Conservation (phyloP, 2,797 vertebrate species). For the Gymnocypris eckloni region DNA sequence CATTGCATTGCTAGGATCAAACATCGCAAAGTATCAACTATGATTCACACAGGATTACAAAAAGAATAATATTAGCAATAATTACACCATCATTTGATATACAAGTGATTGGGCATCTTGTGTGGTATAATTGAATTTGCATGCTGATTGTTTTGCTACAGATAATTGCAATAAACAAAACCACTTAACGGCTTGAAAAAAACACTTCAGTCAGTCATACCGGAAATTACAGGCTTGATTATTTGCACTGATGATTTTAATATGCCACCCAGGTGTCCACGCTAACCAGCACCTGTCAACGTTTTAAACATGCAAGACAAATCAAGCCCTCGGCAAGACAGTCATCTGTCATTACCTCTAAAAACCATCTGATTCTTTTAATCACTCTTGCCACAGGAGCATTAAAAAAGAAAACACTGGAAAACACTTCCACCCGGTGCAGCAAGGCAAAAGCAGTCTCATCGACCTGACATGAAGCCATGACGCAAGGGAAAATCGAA, state of each 20-base stretch:
- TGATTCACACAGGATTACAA: background rate
- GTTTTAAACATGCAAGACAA: conserved; percentile 26
- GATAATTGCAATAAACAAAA: conserved; percentile 11
- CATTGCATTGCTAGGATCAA: background rate
- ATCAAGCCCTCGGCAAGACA: conserved; percentile 1
- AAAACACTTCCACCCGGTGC: conserved; percentile 5
- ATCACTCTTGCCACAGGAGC: conserved; percentile 6
- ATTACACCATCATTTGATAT: background rate
- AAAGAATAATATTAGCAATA: background rate
- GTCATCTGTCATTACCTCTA: conserved; percentile 16
- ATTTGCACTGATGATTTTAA: conserved; percentile 26
- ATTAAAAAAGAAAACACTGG: conserved; percentile 9
- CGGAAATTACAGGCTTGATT: conserved; percentile 14
- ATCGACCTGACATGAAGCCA: conserved; percentile 35
- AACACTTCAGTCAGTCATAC: conserved; percentile 8
- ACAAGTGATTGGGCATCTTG: background rate
- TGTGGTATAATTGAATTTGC: background rate
- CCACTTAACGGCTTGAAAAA: background rate
- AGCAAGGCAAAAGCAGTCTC: conserved; percentile 21
- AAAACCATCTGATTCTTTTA: conserved; percentile 15
- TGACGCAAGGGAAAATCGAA: conserved; percentile 43
- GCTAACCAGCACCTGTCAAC: conserved; percentile 22
- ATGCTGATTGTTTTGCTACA: conserved; percentile 4
- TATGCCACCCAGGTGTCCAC: conserved; percentile 15
- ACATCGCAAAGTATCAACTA: background rate